Conservation (phyloP, 1,140 invertebrate genomes). For the Temnothorax curvispinosus region DNA sequence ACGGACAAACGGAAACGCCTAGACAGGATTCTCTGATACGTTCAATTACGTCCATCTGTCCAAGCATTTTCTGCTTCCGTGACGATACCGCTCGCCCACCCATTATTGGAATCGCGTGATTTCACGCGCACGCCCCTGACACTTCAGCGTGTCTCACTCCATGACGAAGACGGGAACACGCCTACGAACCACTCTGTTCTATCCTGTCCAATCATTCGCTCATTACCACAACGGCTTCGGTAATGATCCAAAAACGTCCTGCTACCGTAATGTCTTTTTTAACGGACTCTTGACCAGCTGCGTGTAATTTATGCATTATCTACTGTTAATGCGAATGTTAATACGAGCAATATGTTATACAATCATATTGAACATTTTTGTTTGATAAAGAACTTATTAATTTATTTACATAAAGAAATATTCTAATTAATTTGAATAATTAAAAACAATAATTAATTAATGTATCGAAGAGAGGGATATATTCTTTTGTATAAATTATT, state of each 20-base stretch:
- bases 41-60: slow-evolving; percentile 58
- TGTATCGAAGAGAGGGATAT: background rate
- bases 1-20: background rate
- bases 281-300: background rate
- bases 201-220: slow-evolving; percentile 41
- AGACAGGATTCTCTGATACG: slow-evolving; percentile 24
- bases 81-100: background rate
- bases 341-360: background rate
- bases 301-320: background rate
- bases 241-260: slow-evolving; percentile 37
- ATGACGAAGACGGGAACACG: slow-evolving; percentile 55
- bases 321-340: background rate
- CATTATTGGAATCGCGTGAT: slow-evolving; percentile 60
- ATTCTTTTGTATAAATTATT: background rate
- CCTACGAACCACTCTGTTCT: slow-evolving; percentile 39
- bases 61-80: slow-evolving; percentile 51
- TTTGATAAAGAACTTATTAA: background rate
- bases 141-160: slow-evolving; percentile 48
- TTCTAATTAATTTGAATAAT: background rate
- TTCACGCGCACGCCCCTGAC: slow-evolving; percentile 62
- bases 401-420: background rate
- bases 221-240: slow-evolving; percentile 29
- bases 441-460: background rate
- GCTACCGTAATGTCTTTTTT: slow-evolving; percentile 33
- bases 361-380: background rate